Evolutionary conservation across 2,797 vertebrate genomes (phyloP).

Genomic region (Pygocentrus nattereri): DNA sequence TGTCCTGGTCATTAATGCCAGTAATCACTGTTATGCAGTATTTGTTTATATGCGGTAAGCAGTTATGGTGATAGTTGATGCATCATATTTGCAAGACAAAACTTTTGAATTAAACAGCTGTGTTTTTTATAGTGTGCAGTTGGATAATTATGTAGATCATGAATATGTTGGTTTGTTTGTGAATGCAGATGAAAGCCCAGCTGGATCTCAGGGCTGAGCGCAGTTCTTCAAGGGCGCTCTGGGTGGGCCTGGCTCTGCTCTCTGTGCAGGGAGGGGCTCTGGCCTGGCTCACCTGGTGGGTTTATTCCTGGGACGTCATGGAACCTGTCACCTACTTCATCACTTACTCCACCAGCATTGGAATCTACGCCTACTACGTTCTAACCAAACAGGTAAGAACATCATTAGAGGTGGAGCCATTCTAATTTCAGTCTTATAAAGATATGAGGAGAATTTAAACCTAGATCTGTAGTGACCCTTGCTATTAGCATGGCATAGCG

Average conservation of each 20-base stretch:
- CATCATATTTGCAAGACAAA: background rate
- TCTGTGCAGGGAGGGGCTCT: conserved; percentile 90
- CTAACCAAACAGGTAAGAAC: conserved; percentile 88
- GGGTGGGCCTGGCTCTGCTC: conserved; percentile 89
- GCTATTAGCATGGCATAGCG: too few relatives aligned
- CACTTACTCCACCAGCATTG: conserved; percentile 90
- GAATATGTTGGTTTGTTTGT: background rate
- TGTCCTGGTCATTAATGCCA: too few relatives aligned
- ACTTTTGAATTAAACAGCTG: too few relatives aligned
- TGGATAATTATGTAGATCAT: background rate
- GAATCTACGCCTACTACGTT: conserved; percentile 89
- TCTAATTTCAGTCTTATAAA: background rate
- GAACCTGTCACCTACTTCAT: conserved; percentile 96
- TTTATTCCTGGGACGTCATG: conserved; percentile 98
- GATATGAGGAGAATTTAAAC: background rate
- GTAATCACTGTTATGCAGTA: too few relatives aligned
- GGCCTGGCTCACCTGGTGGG: conserved; percentile 98
- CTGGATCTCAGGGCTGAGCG: conserved; percentile 77
- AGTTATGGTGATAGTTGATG: background rate
- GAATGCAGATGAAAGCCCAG: conserved; percentile 81
- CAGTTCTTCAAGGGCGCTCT: conserved; percentile 79
- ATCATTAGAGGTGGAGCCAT: background rate
- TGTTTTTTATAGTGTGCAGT: too few relatives aligned
- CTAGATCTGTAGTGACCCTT: background rate
- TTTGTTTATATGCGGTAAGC: too few relatives aligned